Base-by-base conservation (phyloP, 2,113 vertebrate species). In the Plecotus auritus region DNA sequence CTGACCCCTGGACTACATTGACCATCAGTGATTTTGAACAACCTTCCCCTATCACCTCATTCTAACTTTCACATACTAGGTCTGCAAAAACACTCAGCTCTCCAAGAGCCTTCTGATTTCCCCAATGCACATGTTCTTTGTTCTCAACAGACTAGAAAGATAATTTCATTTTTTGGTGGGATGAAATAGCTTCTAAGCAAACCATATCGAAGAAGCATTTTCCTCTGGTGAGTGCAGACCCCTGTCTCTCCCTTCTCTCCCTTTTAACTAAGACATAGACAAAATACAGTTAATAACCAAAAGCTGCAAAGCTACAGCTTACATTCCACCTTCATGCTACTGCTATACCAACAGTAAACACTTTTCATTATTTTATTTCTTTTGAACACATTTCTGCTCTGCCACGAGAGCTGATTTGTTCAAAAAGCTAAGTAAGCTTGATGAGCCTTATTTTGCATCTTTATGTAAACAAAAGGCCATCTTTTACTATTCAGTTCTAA, bases 141-240 rank as follows among this genome's bases (percentile, higher is more conserved):
- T 47, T 88, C 17, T 91, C 54, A 28, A 30, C 5, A 59, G 23
- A 61, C 23, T 45, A 18, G 72, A 80, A 73, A 90, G 40, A 69
- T 9, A 59, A 61, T 73, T 66, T 87, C 56, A 84, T 70, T 14
- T 93, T 76, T 42, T 82, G 49, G 49, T 54, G 17, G 30, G 7
- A 74, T 45, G 12, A 64, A 93, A 96, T 54, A 82, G 69, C n/a
- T 88, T 51, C 59, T 17, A 93, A 88, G 47, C 30, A 88, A 95
- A 67, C 17, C 4, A 6, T 32, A 35, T 45, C 10, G 35, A n/a
- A 81, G 35, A 84, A 78, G 54, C 20, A 67, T 54, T 88, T 93
- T 74, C 56, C 20, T 80, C 73, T 61, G 35, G 32, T 59, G 22
- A 91, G 11, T 28, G 9, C 8, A 87, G 37, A 47, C 32, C n/a